These are phyloP conservation scores for Clanis bilineata DNA, from an alignment of 2,888 invertebrate genomes.

Conservation along the genomic window DNA sequence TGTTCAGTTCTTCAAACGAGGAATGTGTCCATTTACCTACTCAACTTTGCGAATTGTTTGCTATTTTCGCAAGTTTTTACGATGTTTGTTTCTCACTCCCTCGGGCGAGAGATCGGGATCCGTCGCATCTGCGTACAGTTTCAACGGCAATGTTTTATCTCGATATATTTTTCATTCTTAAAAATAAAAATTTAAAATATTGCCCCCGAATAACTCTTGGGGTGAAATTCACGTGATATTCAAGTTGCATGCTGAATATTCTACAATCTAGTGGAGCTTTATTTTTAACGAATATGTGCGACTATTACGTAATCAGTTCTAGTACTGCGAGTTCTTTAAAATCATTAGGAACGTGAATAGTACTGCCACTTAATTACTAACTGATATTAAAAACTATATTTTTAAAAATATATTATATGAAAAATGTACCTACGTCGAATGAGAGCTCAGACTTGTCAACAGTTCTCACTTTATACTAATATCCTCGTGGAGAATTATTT, in stretches of 20 bases:
- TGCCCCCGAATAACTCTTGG: conserved; percentile 4
- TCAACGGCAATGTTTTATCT: conserved; percentile 55
- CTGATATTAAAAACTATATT: too few species aligned
- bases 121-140: conserved; percentile 66
- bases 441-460: too few species aligned
- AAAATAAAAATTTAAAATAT: conserved; percentile 11
- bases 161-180: conserved; percentile 39
- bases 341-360: too few species aligned
- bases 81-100: conserved; percentile 54
- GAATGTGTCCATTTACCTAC: conserved; percentile 56
- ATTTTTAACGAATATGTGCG: too few species aligned
- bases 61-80: conserved; percentile 68
- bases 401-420: too few species aligned
- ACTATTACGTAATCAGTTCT: too few species aligned
- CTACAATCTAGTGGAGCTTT: background rate
- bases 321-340: too few species aligned
- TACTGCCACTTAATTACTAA: too few species aligned
- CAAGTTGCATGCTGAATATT: background rate
- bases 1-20: conserved; percentile 45
- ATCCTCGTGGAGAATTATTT: too few species aligned
- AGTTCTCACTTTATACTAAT: too few species aligned
- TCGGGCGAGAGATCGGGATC: conserved; percentile 55
- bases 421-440: too few species aligned
- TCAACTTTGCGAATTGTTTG: conserved; percentile 58
- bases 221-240: conserved; percentile 1